Percentiles rank a stretch among this genome's conserved stretches.
Evolutionary conservation across 1,140 invertebrate genomes (phyloP).

Genomic region (Mercenaria mercenaria): DNA sequence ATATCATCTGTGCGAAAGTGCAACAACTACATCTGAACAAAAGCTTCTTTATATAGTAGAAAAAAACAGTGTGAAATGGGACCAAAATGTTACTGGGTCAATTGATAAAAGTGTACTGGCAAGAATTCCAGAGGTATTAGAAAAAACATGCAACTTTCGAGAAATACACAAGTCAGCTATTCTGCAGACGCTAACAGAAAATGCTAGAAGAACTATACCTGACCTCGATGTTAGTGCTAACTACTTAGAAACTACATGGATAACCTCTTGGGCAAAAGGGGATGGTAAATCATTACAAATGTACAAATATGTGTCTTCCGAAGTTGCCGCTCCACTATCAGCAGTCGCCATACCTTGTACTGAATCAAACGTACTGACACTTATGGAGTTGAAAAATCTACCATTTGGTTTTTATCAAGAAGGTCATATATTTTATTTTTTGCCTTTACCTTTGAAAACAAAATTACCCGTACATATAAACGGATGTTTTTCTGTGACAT

Average conservation of each 20-base stretch:
- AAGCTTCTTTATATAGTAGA: background rate
- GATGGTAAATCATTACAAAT: background rate
- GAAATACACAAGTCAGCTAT: background rate
- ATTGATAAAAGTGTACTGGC: conserved; percentile 23
- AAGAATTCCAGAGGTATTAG: background rate
- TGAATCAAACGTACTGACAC: background rate
- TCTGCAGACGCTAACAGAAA: background rate
- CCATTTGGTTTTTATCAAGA: conserved; percentile 56
- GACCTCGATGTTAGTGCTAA: background rate
- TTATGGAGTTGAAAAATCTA: background rate
- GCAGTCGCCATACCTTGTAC: conserved; percentile 50
- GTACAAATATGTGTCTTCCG: background rate
- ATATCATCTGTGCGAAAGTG: conserved; percentile 73
- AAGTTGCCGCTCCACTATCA: conserved; percentile 58
- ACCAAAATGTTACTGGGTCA: background rate
- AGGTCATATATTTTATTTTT: conserved; percentile 65
- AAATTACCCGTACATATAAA: conserved; percentile 61
- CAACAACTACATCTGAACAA: background rate
- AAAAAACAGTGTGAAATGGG: background rate
- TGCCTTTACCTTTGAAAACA: conserved; percentile 58
- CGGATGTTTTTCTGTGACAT: conserved; percentile 59
- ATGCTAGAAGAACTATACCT: background rate
- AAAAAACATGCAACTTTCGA: background rate
- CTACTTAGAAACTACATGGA: conserved; percentile 1
- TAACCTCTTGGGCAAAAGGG: conserved; percentile 52